Percentiles rank a stretch among this genome's conserved stretches.
phyloP scores from a whole-genome alignment of 2,797 vertebrate genomes.

The Falco columbarius region DNA sequence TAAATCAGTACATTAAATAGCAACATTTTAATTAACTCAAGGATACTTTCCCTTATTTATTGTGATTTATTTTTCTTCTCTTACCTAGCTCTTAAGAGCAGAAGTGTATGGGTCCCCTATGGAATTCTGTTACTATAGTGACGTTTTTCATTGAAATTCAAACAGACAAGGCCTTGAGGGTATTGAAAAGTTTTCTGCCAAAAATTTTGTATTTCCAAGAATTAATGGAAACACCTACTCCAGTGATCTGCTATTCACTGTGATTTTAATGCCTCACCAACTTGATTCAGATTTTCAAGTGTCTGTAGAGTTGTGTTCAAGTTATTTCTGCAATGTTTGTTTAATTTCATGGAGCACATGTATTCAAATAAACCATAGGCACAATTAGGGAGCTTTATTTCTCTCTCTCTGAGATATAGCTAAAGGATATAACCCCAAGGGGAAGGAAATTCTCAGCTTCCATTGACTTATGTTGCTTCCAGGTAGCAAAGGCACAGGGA shows the following conservation, averaged over 20 bases:
- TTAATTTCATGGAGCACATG: not conserved
- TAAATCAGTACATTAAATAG: not conserved
- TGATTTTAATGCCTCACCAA: not conserved
- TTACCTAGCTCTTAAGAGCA: not conserved
- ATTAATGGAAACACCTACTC: not conserved
- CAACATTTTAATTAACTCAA: constrained; percentile 23
- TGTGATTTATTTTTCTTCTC: not conserved
- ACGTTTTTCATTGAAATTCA: constrained; percentile 13
- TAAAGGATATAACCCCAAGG: not conserved
- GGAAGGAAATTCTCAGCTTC: not conserved
- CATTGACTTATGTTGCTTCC: not conserved
- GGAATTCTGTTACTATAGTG: not conserved
- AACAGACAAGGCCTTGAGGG: not conserved
- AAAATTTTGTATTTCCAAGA: not conserved
- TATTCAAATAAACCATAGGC: not conserved
- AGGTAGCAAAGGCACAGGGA: not conserved
- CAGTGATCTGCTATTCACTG: not conserved
- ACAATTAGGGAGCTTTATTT: not conserved
- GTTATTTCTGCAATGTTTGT: not conserved
- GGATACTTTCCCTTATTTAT: not conserved
- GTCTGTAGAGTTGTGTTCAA: not conserved
- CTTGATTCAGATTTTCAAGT: not conserved
- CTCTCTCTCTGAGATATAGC: not conserved
- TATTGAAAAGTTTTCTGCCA: constrained; percentile 18
- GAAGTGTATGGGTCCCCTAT: not conserved